Percentiles rank a stretch among this genome's conserved stretches.
phyloP scores from a whole-genome alignment of 2,113 vertebrate species.

The Archilochus colubris region DNA sequence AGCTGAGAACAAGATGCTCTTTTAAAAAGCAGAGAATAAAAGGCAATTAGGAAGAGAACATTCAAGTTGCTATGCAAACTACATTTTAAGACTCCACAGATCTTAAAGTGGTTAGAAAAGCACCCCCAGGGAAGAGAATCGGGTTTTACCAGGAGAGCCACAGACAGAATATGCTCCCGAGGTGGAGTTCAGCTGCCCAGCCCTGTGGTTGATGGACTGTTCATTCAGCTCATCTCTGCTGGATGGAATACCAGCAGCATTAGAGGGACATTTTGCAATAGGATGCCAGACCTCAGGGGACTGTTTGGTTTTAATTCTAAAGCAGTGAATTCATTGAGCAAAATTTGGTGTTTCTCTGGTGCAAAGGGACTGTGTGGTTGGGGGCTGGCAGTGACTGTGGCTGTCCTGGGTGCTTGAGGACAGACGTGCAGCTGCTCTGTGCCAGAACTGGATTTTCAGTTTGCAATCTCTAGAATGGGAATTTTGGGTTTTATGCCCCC shows the following conservation, averaged over 20 bases:
- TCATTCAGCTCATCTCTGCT: rapidly evolving
- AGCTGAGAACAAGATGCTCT: background rate
- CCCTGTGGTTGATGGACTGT: rapidly evolving
- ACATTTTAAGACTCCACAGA: background rate
- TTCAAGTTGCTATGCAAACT: rapidly evolving
- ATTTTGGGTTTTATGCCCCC: background rate
- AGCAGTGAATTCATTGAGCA: background rate
- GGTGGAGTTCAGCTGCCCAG: background rate
- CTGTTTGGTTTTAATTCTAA: background rate
- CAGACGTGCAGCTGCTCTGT: rapidly evolving
- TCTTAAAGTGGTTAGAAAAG: background rate
- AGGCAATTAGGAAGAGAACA: background rate
- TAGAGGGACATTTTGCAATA: rapidly evolving
- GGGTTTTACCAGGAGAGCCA: background rate
- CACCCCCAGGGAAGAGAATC: background rate
- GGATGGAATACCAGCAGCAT: rapidly evolving
- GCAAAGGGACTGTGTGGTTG: rapidly evolving
- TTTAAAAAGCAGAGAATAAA: background rate
- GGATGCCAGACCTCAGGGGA: background rate
- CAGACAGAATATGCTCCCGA: rapidly evolving
- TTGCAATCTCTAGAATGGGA: background rate
- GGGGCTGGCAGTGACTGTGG: rapidly evolving
- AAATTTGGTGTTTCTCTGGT: background rate
- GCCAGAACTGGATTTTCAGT: background rate
- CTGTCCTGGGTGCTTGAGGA: rapidly evolving